Evolutionary conservation across 2,113 vertebrate species (phyloP), one percentile per base, ranked within the genome.

Genomic region (Oostethus manadensis): DNA sequence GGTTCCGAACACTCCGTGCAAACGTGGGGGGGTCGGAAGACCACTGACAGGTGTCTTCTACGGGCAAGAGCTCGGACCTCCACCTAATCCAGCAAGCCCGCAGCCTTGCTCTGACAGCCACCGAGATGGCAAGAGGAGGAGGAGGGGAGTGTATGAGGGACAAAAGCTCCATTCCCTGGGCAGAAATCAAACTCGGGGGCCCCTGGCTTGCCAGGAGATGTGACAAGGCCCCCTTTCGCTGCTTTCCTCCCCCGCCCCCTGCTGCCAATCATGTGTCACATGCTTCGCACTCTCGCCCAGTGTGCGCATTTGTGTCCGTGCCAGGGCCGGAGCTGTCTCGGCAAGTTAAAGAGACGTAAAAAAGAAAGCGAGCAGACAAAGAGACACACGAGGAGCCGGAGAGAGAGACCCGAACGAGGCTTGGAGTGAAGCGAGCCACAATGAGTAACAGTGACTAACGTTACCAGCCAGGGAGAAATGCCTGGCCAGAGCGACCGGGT

Each of bases 221-320:
- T 77, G 79, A 86, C 79, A 83, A 82, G 74, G 74, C 83, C 79
- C 74, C 65, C 77, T 71, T 74, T 73, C 35, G 7, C 42, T 70
- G 35, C 53, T 51, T 22, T n/a, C 20, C 46, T 18, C 23, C 50
- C 15, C 35, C 53, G 46, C 23, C 58, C 75, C 66, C 64, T 22
- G 60, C 82, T 84, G 82, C 79, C 85, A 86, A 74, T 87, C 84
- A 86, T 76, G 56, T 81, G 86, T 87, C 85, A 77, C 76, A 81
- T 60, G 73, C 64, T 80, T 82, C 60, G 62, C 69, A 63, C 71
- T 72, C 73, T 73, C 13, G 11, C 56, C 50, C n/a, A 46, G 74
- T 7, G 60, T 70, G 58, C 15, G 58, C 46, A 10, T 64, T 50
- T 33, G 59, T 54, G 74, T 71, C 66, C 62, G 65, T 22, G 66